A percentile compares a stretch with the other conserved stretches of the same genome.
Evolutionary conservation across 2,113 vertebrate genomes (phyloP).

Genomic region (Lycocorax pyrrhopterus): DNA sequence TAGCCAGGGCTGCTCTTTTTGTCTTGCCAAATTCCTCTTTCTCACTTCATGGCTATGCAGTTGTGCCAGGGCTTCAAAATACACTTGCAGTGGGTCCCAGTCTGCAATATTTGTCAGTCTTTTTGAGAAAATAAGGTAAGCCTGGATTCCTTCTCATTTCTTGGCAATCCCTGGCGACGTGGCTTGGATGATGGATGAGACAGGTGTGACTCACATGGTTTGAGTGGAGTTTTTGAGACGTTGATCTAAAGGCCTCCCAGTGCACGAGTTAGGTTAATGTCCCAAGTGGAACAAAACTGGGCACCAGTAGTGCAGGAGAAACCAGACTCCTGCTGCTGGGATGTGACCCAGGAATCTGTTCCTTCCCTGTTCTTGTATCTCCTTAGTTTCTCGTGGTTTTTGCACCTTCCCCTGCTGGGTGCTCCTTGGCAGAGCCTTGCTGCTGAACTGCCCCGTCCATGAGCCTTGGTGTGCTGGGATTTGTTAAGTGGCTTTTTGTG

Average conservation of each 20-base stretch:
- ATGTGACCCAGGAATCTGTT: background rate
- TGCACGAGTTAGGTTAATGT: background rate
- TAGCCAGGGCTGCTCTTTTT: background rate
- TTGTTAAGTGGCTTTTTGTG: background rate
- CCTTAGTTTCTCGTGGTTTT: accelerated
- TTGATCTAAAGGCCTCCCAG: background rate
- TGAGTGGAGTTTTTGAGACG: background rate
- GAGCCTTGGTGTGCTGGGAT: background rate
- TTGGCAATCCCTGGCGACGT: background rate
- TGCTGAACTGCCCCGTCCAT: background rate
- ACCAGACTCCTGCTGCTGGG: background rate
- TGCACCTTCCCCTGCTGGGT: background rate
- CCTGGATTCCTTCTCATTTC: background rate
- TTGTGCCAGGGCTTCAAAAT: background rate
- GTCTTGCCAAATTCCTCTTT: background rate
- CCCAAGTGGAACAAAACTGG: background rate
- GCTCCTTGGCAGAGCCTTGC: background rate
- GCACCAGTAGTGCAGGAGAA: accelerated
- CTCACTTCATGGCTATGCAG: background rate
- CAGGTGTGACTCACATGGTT: background rate
- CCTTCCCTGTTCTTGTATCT: background rate
- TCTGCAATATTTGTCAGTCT: background rate
- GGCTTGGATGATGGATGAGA: background rate
- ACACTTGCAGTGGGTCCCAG: background rate
- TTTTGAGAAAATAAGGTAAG: background rate